These are phyloP conservation scores for Connochaetes taurinus DNA, from an alignment of 2,113 vertebrate genomes.

Conservation along the genomic window DNA sequence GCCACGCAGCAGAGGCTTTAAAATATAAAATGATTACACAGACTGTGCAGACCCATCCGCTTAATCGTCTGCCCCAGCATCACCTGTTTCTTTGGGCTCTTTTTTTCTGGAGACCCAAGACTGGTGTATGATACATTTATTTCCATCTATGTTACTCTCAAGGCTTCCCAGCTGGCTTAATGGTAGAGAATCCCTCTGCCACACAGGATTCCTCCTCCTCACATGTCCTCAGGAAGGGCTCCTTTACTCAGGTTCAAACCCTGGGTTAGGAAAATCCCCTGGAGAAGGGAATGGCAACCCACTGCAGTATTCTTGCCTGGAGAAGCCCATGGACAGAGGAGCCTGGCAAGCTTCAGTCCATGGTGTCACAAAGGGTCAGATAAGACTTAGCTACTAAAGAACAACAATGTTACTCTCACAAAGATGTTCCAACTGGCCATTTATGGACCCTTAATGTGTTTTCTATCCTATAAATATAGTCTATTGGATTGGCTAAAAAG, in stretches of 20 bases:
- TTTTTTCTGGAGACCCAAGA: neutral
- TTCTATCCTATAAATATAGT: neutral
- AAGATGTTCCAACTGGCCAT: neutral
- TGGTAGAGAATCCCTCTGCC: neutral
- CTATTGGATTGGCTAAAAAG: neutral
- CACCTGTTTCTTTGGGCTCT: neutral
- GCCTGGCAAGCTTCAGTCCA: neutral
- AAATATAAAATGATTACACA: neutral
- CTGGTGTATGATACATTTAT: neutral
- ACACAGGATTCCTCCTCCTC: neutral
- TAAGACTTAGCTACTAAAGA: neutral
- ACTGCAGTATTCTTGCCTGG: neutral
- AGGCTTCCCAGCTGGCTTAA: neutral
- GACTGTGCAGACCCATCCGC: neutral
- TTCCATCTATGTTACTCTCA: neutral
- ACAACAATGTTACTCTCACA: neutral
- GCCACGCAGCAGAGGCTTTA: neutral
- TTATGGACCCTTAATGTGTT: neutral
- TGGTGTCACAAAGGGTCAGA: neutral
- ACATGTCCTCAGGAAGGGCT: too few relatives aligned
- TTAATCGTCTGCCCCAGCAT: neutral
- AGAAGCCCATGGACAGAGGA: neutral
- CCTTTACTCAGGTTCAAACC: neutral
- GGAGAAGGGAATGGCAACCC: neutral
- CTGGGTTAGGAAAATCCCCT: neutral